Conservation (phyloP, 2,888 invertebrate species). For the Stenotaenia linearis region DNA sequence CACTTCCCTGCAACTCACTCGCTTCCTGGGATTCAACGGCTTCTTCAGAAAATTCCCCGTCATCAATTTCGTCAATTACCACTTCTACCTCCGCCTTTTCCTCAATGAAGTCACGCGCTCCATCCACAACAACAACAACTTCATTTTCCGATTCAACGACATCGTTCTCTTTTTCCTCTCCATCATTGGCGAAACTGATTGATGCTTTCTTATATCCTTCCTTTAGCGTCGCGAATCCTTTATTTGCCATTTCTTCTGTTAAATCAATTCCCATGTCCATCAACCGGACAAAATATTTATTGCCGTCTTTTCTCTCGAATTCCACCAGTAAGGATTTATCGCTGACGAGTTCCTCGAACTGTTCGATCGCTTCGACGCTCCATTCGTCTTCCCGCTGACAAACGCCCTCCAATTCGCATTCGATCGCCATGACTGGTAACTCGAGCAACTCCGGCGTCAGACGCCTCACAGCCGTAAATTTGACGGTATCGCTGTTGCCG, state of each 20-base stretch:
- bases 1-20: no score
- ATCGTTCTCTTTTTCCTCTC: background rate
- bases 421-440: conserved; percentile 42
- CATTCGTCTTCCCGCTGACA: conserved; percentile 34
- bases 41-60: no score
- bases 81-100: no score
- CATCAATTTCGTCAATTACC: no score
- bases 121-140: background rate
- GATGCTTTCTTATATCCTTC: background rate
- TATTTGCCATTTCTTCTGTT: background rate
- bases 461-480: conserved; percentile 40
- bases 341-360: conserved; percentile 38
- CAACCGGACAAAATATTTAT: conserved; percentile 35
- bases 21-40: no score
- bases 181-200: background rate
- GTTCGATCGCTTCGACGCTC: conserved; percentile 37
- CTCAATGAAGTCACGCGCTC: no score
- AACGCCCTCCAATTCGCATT: conserved; percentile 40
- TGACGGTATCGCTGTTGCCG: conserved; percentile 43
- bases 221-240: background rate
- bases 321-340: conserved; percentile 36
- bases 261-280: conserved; percentile 30
- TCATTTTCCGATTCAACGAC: background rate
- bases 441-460: conserved; percentile 40
- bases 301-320: conserved; percentile 34